Conservation (phyloP, 2,888 invertebrate species). For the Pandemis cinnamomeana region DNA sequence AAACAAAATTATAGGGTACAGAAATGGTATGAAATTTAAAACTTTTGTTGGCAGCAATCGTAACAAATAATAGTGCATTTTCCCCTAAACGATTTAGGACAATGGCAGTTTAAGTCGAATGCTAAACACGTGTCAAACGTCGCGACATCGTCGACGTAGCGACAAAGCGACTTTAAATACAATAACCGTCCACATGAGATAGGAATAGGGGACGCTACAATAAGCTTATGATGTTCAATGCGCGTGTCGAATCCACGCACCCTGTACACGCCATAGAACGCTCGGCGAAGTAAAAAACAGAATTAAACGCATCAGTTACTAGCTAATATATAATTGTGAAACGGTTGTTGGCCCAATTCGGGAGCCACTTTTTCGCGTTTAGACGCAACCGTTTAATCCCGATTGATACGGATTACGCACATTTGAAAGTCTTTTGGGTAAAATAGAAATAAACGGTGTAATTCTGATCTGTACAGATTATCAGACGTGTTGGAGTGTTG, state of each 20-base stretch:
- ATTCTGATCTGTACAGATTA: neutral
- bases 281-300: conserved; percentile 74
- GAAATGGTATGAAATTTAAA: conserved; percentile 40
- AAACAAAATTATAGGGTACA: conserved; percentile 34
- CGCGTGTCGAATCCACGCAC: conserved; percentile 71
- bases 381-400: conserved; percentile 45
- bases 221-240: conserved; percentile 60
- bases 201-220: conserved; percentile 61
- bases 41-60: conserved; percentile 42
- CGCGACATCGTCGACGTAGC: conserved; percentile 73
- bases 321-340: conserved; percentile 71
- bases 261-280: conserved; percentile 62
- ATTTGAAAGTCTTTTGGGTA: conserved; percentile 25
- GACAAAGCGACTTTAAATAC: conserved; percentile 70
- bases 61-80: conserved; percentile 52
- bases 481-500: neutral
- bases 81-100: conserved; percentile 72
- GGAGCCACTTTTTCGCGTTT: conserved; percentile 28
- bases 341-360: conserved; percentile 55
- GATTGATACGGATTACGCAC: conserved; percentile 36
- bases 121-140: conserved; percentile 82
- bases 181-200: conserved; percentile 74
- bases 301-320: conserved; percentile 69
- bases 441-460: conserved; percentile 7
- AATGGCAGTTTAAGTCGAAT: conserved; percentile 75